Evolutionary conservation across 1,140 invertebrate genomes (phyloP).

Genomic region (Zaprionus inermis): DNA sequence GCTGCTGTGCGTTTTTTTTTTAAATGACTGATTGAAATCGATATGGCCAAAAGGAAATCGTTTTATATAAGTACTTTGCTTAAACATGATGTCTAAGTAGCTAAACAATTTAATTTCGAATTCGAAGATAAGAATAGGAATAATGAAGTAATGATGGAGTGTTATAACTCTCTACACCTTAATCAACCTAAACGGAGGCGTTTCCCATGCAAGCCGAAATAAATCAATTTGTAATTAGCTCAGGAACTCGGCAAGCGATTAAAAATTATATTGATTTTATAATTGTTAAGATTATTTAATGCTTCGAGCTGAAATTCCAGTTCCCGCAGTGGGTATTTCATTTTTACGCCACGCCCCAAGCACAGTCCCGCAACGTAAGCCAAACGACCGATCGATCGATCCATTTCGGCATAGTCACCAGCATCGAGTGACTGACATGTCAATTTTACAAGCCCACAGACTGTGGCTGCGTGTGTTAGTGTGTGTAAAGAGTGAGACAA

Average conservation of each 20-base stretch:
- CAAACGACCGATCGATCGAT: slow-evolving; percentile 28
- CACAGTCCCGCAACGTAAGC: slow-evolving; percentile 26
- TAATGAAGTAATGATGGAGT: slow-evolving; percentile 2
- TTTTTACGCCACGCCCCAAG: slow-evolving; percentile 46
- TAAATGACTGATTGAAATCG: background rate
- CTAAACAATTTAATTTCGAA: background rate
- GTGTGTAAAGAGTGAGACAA: slow-evolving; percentile 53
- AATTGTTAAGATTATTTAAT: slow-evolving; percentile 14
- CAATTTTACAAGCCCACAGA: slow-evolving; percentile 58
- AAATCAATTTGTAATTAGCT: slow-evolving; percentile 6
- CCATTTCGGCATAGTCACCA: slow-evolving; percentile 33
- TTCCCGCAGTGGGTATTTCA: background rate
- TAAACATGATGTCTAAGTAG: background rate
- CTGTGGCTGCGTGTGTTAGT: background rate
- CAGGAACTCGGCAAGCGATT: slow-evolving; percentile 1
- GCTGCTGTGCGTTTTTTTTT: background rate
- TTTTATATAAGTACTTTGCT: background rate
- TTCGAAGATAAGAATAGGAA: background rate
- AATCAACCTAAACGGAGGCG: background rate
- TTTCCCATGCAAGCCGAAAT: background rate
- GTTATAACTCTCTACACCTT: background rate
- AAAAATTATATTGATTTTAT: slow-evolving; percentile 10
- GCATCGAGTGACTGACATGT: slow-evolving; percentile 58
- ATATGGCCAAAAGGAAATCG: background rate
- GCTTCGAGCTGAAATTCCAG: slow-evolving; percentile 6